phyloP scores from a whole-genome alignment of 2,888 invertebrate species.

The Palloptera scutellata region DNA sequence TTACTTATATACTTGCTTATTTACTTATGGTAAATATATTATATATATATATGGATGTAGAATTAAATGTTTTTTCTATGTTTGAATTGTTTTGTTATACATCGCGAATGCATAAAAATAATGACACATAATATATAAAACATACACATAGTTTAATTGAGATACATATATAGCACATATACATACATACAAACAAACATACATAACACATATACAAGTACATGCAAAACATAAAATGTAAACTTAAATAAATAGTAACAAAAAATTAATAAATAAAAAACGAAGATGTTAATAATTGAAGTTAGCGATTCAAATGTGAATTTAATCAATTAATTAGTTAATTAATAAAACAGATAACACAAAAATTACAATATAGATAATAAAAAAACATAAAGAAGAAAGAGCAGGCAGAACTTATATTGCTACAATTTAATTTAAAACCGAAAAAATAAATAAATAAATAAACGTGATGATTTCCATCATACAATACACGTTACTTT shows the following conservation, averaged over 20 bases:
- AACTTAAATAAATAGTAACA: slow-evolving; percentile 1
- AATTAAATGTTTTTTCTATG: no score
- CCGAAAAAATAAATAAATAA: no score
- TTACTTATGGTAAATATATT: no score
- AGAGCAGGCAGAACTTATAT: slow-evolving; percentile 36
- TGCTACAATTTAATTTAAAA: no score
- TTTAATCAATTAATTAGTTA: slow-evolving; percentile 18
- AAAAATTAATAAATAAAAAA: background rate
- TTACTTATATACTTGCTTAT: no score
- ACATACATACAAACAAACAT: background rate
- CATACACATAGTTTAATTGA: no score
- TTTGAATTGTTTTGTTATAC: no score
- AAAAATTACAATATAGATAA: slow-evolving; percentile 38
- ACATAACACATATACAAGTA: background rate
- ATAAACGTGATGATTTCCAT: no score
- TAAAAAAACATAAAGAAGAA: slow-evolving; percentile 34
- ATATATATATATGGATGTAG: no score
- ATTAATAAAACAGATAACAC: slow-evolving; percentile 22
- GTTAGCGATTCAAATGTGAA: slow-evolving; percentile 25
- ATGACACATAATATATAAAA: no score
- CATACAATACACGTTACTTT: slow-evolving; percentile 20
- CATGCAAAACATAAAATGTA: background rate
- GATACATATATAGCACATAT: no score
- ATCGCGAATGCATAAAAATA: no score
- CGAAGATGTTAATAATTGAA: background rate